These are phyloP conservation scores for Toxotes chatareus DNA, from an alignment of 2,113 vertebrate genomes.

Conservation along the genomic window DNA sequence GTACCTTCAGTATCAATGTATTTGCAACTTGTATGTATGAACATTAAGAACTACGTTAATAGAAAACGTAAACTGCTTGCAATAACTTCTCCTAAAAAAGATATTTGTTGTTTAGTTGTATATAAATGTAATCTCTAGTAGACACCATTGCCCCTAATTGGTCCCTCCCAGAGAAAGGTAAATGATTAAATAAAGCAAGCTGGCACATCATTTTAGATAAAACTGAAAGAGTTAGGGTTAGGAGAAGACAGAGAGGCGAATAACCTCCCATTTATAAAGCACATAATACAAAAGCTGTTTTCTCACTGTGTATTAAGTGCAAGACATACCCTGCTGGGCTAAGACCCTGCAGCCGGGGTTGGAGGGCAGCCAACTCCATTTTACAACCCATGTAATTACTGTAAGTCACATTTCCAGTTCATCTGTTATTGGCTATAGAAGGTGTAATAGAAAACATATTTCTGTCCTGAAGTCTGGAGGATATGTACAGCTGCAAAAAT, in stretches of 20 bases:
- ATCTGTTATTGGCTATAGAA: slow-evolving; percentile 1
- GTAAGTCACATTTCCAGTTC: slow-evolving; percentile 22
- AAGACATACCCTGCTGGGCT: slow-evolving; percentile 39
- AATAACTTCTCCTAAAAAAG: too few relatives aligned
- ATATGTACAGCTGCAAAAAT: background rate
- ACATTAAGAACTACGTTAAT: too few relatives aligned
- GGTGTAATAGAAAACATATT: slow-evolving; percentile 4
- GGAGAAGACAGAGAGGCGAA: background rate
- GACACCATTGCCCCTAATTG: background rate
- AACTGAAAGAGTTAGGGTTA: background rate
- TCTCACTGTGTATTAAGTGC: slow-evolving; percentile 23
- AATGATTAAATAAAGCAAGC: background rate
- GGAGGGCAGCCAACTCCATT: slow-evolving; percentile 38
- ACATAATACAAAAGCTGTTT: slow-evolving; percentile 22
- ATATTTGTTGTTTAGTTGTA: background rate
- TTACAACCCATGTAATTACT: slow-evolving; percentile 34
- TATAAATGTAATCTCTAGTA: background rate
- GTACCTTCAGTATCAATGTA: too few relatives aligned
- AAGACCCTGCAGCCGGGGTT: slow-evolving; percentile 12
- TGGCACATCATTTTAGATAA: background rate
- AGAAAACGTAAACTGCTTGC: too few relatives aligned
- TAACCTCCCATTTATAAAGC: background rate
- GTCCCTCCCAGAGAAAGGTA: background rate
- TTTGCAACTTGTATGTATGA: too few relatives aligned
- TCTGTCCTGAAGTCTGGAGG: background rate